Evolutionary conservation across 2,888 invertebrate species (phyloP), one percentile per base, ranked within the genome.

Genomic region (Ichneumoninae sp.): DNA sequence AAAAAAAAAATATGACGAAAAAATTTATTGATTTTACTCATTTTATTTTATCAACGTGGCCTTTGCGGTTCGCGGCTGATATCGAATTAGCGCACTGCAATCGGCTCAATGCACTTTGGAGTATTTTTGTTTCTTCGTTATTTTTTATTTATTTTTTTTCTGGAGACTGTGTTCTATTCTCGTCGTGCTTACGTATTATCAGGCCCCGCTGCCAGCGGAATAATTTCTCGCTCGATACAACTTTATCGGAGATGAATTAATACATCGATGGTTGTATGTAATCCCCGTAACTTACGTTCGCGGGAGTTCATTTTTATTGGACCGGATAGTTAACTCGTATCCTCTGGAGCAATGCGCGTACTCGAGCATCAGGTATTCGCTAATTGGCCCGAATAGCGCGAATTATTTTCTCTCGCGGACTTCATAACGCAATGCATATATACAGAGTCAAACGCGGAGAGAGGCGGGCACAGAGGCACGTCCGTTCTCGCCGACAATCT

Each of bases 371-470:
- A 72, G 80, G 71, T 77, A 80, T 80, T 77, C 80, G 77, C 70
- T 83, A 83, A 83, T 83, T 83, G 80, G 83, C 76, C 80, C 76
- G 71, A 80, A 83, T 80, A 80, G 66, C 80, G 70, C 78, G 74
- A 78, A 78, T 81, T 74, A 75, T 76, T 71, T 80, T 72, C 75
- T 69, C 69, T 70, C 70, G 69, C 22, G 44, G 62, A 75, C 75
- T 75, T 70, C 70, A 72, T 52, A 65, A 70, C 76, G 65, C 54
- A 65, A 77, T 66, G 77, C 68, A 74, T 44, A 82, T 36, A 50
- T 50, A n/a, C 10, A 57, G 26, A 57, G 26, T 4, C 19, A 54
- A 22, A 54, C 3, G 26, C 26, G 26, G 69, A 50, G 30, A 47
- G 69, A 47, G 65, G 26, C 47, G 30, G 19, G 65, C 13, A 8